Evolutionary conservation across 2,113 vertebrate species (phyloP).

Genomic region (Pardalotus punctatus): DNA sequence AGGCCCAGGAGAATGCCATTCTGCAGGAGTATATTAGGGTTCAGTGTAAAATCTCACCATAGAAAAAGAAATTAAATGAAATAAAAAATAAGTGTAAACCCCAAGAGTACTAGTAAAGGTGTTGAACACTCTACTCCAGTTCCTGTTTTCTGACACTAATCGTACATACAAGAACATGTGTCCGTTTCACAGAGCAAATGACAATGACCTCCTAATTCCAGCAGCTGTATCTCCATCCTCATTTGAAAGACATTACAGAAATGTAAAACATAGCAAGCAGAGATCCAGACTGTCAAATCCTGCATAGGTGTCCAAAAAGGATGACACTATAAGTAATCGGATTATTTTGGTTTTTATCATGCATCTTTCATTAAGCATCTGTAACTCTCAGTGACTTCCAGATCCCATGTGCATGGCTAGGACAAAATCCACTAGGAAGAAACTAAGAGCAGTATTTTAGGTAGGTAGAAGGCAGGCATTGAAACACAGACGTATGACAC

Average conservation of each 20-base stretch:
- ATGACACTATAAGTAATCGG: neutral
- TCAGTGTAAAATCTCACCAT: constrained; percentile 37
- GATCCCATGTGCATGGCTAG: neutral
- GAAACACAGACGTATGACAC: neutral
- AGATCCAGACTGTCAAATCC: neutral
- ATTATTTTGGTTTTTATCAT: neutral
- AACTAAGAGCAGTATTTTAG: neutral
- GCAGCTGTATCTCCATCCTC: neutral
- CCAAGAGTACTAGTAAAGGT: constrained; percentile 25
- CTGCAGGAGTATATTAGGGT: constrained; percentile 44
- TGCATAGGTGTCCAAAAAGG: neutral
- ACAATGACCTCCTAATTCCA: neutral
- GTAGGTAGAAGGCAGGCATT: neutral
- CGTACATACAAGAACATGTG: neutral
- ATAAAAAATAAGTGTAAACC: constrained; percentile 18
- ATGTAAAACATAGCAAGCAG: neutral
- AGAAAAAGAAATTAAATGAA: constrained; percentile 45
- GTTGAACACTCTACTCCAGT: neutral
- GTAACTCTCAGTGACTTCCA: neutral
- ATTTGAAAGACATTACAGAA: neutral
- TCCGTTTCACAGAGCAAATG: neutral
- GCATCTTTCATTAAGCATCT: neutral
- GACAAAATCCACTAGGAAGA: neutral
- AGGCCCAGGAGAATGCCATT: constrained; percentile 56
- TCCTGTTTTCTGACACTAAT: neutral